Base-by-base conservation (phyloP, 92 coral and sea anemone species). In the Galaxea fascicularis region DNA sequence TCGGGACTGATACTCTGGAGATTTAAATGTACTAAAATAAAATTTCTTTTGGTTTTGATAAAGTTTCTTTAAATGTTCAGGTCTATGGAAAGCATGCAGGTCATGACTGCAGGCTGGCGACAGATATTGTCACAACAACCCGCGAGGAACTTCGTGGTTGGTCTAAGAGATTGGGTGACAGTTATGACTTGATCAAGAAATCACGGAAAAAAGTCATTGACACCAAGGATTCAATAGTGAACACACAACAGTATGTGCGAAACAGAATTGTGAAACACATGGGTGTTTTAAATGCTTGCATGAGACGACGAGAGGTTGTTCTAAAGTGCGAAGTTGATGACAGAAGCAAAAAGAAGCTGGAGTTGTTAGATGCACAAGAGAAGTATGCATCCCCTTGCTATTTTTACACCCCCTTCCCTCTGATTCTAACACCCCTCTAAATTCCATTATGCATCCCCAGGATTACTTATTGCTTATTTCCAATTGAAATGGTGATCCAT, bases 11-110 rank as follows among this genome's bases (percentile, higher is more conserved):
- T 2, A 35, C 41, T 35, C 6, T 35, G 41, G 6, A 35, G 2
- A 2, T 35, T 35, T 2, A 35, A 35, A 6, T 35, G 41, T 35
- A 35, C 41, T 35, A 35, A 35, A 35, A 35, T 2, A 6, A 17
- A 2, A 16, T 56, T 12, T 17, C 7, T 10, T 8, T 28, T 11
- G 10, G 9, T 29, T 13, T 29, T 13, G 18, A 20, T 10, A 2
- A 15, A 15, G 15, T 51, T 53, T 26, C 10, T 56, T 73, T 73
- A n/a, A 6, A 51, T 28, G 8, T 15, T 24, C 30, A 95, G 98
- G 94, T 95, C 15, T 95, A 95, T 89, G 98, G 98, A 8, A 72
- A 84, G 10, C 98, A 95, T 69, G 90, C 85, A n/a, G 98, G 98
- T 0, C 98, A 95, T 67, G 84, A 85, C 20, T 95, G 98, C 74